Conservation (phyloP, 2,113 vertebrate species). For the Calyptommatus sinebrachiatus region DNA sequence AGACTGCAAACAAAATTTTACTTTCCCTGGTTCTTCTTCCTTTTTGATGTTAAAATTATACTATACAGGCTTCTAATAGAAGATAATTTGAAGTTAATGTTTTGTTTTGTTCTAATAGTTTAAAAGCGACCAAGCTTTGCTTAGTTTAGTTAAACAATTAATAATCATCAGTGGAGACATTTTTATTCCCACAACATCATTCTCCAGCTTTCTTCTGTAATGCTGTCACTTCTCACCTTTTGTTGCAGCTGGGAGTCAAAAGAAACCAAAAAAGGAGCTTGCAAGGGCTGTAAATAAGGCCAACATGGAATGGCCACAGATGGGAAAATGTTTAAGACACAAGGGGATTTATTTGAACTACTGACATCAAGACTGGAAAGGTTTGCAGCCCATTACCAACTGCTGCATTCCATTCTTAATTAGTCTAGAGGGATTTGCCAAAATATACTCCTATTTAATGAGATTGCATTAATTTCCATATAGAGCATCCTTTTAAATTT, state of each 20-base stretch:
- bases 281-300: background rate
- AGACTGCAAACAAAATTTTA: too few relatives aligned
- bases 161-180: too few relatives aligned
- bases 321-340: background rate
- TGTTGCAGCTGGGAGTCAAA: background rate
- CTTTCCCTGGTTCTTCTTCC: too few relatives aligned
- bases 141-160: background rate
- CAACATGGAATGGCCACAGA: background rate
- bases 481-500: background rate
- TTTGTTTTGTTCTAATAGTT: background rate
- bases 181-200: background rate
- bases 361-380: background rate
- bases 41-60: background rate
- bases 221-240: background rate
- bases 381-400: background rate
- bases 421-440: background rate
- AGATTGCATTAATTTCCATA: slow-evolving; percentile 5
- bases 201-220: background rate
- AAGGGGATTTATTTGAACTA: background rate
- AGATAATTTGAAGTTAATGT: background rate
- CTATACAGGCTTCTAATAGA: background rate
- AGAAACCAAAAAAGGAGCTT: background rate
- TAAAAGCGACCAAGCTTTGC: background rate
- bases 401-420: slow-evolving; percentile 1
- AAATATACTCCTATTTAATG: background rate